phyloP scores from a whole-genome alignment of 2,797 vertebrate genomes.

The Microhierax caerulescens region DNA sequence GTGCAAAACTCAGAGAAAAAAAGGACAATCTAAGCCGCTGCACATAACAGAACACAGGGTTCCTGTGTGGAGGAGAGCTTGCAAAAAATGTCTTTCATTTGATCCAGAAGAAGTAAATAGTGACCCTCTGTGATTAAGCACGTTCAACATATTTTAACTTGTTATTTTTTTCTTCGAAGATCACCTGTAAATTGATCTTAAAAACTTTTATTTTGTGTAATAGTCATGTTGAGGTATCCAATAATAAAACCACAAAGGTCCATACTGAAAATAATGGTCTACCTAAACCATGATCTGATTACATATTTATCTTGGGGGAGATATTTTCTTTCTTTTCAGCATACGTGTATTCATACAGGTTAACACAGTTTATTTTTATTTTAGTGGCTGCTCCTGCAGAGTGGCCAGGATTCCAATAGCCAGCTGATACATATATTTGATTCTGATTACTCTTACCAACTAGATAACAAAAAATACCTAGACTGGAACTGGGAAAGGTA shows the following conservation, averaged over 20 bases:
- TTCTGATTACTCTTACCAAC: background rate
- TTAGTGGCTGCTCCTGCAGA: background rate
- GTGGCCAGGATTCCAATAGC: background rate
- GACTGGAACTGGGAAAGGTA: background rate
- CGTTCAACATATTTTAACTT: background rate
- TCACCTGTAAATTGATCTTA: background rate
- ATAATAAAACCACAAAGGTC: background rate
- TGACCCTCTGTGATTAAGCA: background rate
- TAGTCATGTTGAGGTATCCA: fast-evolving
- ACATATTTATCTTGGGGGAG: background rate
- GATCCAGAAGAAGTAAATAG: background rate
- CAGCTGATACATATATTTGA: background rate
- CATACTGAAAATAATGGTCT: background rate
- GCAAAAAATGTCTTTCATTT: background rate
- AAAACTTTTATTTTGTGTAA: background rate
- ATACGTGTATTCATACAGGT: background rate
- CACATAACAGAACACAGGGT: background rate
- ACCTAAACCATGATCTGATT: background rate
- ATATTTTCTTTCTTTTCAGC: background rate
- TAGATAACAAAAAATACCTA: background rate
- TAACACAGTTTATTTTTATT: background rate
- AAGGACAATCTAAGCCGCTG: background rate
- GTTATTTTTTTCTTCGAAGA: background rate
- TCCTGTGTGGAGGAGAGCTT: background rate
- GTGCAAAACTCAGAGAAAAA: background rate